Base-by-base conservation (phyloP, 2,797 vertebrate genomes). In the Cygnus olor region DNA sequence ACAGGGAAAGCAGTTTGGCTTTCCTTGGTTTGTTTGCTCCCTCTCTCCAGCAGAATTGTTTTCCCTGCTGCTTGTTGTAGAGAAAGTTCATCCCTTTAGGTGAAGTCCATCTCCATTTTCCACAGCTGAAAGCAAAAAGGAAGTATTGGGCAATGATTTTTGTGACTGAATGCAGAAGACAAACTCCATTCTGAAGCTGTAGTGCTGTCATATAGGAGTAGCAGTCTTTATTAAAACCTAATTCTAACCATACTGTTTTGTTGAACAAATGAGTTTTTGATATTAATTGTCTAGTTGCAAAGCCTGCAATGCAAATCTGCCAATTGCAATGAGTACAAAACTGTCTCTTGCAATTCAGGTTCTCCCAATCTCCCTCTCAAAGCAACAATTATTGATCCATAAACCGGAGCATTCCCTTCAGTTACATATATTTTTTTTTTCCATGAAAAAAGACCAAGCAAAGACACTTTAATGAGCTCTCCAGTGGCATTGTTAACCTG, bases 381-480 rank as follows among this genome's bases (percentile, higher is more conserved):
- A 88, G 27, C 40, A 86, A n/a, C 22, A 34, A 36, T 66, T 89
- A 82, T 27, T 10, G 30, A 71, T 76, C 80, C 10, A 19, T 77
- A 80, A 91, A 73, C 24, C 4, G 5, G 20, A 86, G 30, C 68
- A 64, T 90, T 58, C 10, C 30, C 88, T 91, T 86, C 38, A 36
- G 45, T 79, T 42, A 28, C 9, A 44, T 61, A 61, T n/a, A 16
- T 18, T 36, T 28, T 36, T 36, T 44, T 60, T 21, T 17, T 11
- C 13, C 24, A 30, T 56, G 54, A 54, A 74, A 72, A 69, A 49
- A 80, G 34, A 14, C 24, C 32, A 65, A 80, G n/a, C 6, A 38
- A 34, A 93, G 64, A 28, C 7, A 32, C 38, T 51, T 25, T 93
- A 91, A 93, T 80, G 94, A 93, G 89, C 61, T 93, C 86, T 90